Conservation (phyloP, 2,888 invertebrate genomes). For the Glaucopsyche alexis region DNA sequence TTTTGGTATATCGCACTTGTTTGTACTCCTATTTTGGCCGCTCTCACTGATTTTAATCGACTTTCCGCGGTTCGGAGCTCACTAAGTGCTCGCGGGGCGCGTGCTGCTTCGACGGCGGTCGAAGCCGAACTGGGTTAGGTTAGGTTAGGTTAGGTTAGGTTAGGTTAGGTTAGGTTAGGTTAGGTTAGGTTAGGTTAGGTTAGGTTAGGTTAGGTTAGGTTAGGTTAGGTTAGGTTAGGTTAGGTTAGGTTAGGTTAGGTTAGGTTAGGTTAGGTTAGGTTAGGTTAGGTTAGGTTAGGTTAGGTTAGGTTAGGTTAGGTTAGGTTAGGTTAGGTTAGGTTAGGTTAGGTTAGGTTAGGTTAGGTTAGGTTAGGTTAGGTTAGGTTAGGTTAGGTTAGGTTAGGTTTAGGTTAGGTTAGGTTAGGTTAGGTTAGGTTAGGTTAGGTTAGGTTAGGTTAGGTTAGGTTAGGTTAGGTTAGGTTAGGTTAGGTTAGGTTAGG, state of each 20-base stretch:
- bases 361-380: background rate
- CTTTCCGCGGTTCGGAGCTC: no score
- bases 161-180: conserved; percentile 5
- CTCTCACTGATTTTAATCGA: no score
- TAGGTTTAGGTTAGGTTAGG: conserved; percentile 31
- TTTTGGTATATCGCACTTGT: no score
- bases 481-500: background rate
- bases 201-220: conserved; percentile 3
- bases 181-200: conserved; percentile 13
- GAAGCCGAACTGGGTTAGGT: background rate
- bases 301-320: conserved; percentile 6
- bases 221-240: conserved; percentile 1
- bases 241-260: conserved; percentile 7
- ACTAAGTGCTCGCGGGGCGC: no score
- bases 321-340: conserved; percentile 1
- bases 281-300: conserved; percentile 1
- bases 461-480: background rate
- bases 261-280: conserved; percentile 1
- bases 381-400: conserved; percentile 1
- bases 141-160: background rate
- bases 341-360: conserved; percentile 24
- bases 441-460: background rate
- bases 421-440: background rate
- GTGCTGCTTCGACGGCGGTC: background rate
- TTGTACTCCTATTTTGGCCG: no score